Conservation (phyloP, 1,140 invertebrate species). For the Panonychus citri region DNA sequence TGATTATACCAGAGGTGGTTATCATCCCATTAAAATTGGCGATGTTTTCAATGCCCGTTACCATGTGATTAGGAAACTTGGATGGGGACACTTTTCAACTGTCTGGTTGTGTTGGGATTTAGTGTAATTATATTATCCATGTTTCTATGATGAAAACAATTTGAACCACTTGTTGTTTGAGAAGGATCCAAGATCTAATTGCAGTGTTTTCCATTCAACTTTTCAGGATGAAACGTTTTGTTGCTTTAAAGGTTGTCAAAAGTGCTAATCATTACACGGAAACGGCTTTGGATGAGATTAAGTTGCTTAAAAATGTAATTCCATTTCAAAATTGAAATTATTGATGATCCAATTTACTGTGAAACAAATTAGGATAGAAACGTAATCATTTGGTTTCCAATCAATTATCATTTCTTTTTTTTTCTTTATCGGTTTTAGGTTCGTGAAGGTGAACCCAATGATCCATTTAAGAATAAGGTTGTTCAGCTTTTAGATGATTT, state of each 20-base stretch:
- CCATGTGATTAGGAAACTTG: constrained; percentile 82
- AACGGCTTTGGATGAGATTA: constrained; percentile 94
- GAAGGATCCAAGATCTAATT: no score
- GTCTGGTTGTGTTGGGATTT: constrained; percentile 83
- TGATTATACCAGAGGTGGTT: constrained; percentile 86
- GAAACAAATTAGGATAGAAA: no score
- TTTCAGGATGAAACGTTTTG: constrained; percentile 58
- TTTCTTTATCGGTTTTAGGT: constrained; percentile 22
- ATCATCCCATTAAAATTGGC: constrained; percentile 90
- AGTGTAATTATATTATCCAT: neutral
- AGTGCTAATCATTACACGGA: constrained; percentile 93
- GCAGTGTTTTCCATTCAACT: neutral
- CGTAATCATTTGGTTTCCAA: no score
- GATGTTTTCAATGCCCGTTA: constrained; percentile 78
- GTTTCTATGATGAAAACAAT: no score
- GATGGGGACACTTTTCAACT: constrained; percentile 95
- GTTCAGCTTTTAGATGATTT: constrained; percentile 94
- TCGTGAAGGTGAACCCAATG: constrained; percentile 61
- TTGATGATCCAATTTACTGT: no score
- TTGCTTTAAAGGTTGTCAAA: constrained; percentile 97
- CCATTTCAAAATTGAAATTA: no score
- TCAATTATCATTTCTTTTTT: no score
- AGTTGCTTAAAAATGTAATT: constrained; percentile 70
- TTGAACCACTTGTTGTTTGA: no score
- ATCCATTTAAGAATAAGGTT: constrained; percentile 77